Conservation (phyloP, 2,888 invertebrate species). For the Conomelus anceps region DNA sequence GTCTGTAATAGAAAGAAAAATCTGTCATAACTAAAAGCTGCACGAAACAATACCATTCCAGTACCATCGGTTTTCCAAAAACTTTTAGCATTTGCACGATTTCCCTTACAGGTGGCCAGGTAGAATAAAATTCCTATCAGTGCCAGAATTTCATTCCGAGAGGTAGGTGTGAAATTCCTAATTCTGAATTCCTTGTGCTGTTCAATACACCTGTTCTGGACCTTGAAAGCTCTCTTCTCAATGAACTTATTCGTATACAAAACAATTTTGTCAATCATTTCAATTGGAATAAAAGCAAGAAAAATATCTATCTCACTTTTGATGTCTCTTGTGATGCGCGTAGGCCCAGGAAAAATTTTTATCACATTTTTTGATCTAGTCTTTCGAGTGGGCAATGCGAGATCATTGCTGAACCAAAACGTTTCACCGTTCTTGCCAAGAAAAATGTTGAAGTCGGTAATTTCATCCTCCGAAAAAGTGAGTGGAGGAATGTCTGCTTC, state of each 20-base stretch:
- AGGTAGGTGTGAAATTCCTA: too few relatives aligned
- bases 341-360: slow-evolving; percentile 9
- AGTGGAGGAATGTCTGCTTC: not conserved
- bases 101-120: too few relatives aligned
- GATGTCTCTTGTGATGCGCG: not conserved
- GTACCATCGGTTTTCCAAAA: too few relatives aligned
- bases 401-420: slow-evolving; percentile 7
- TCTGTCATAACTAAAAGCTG: too few relatives aligned
- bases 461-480: not conserved
- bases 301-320: slow-evolving; percentile 12
- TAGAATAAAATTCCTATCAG: too few relatives aligned
- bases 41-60: too few relatives aligned
- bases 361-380: slow-evolving; percentile 9
- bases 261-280: slow-evolving; percentile 15
- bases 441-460: not conserved
- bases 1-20: too few relatives aligned
- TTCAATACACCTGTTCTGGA: too few relatives aligned
- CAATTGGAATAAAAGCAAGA: not conserved
- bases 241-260: too few relatives aligned
- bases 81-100: too few relatives aligned
- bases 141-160: too few relatives aligned
- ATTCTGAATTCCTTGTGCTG: too few relatives aligned
- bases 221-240: not conserved
- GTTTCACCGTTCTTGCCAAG: slow-evolving; percentile 10
- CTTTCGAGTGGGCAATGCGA: not conserved